phyloP scores from a whole-genome alignment of 2,113 vertebrate genomes.

The Hepsetus odoe region DNA sequence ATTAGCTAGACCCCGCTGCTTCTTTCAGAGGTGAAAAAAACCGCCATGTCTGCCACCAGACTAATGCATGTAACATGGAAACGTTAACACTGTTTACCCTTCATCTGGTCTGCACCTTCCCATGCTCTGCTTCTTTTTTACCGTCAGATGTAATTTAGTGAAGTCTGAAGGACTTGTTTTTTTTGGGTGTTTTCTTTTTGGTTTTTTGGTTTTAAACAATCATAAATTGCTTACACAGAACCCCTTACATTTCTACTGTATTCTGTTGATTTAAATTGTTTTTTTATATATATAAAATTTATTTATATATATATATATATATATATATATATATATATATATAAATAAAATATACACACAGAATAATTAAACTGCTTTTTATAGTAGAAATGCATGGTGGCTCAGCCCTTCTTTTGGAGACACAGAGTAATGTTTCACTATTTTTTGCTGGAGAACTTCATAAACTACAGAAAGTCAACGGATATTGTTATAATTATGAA shows the following conservation, averaged over 20 bases:
- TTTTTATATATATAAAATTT: conserved; percentile 24
- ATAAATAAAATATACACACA: conserved; percentile 52
- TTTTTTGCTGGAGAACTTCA: conserved; percentile 84
- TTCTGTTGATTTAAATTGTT: conserved; percentile 45
- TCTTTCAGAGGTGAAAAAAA: conserved; percentile 59
- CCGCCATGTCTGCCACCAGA: conserved; percentile 62
- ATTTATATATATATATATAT: conserved; percentile 47
- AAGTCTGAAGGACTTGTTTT: conserved; percentile 68
- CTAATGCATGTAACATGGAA: conserved; percentile 69
- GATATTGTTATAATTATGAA: conserved; percentile 86
- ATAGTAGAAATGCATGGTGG: conserved; percentile 79
- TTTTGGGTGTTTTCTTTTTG: conserved; percentile 24
- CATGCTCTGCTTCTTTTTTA: conserved; percentile 53
- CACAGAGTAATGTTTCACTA: conserved; percentile 74
- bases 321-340: conserved; percentile 44
- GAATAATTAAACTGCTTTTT: conserved; percentile 82
- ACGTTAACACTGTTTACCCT: conserved; percentile 67
- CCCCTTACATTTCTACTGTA: conserved; percentile 62
- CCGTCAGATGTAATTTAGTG: conserved; percentile 66
- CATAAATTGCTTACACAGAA: conserved; percentile 52
- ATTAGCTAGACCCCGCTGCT: conserved; percentile 62
- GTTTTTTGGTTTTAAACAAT: conserved; percentile 35
- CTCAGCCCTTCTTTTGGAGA: conserved; percentile 78
- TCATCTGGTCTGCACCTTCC: conserved; percentile 34
- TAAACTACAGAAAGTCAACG: conserved; percentile 82